Conservation (phyloP, 2,888 invertebrate genomes). For the Criorhina ranunculi region DNA sequence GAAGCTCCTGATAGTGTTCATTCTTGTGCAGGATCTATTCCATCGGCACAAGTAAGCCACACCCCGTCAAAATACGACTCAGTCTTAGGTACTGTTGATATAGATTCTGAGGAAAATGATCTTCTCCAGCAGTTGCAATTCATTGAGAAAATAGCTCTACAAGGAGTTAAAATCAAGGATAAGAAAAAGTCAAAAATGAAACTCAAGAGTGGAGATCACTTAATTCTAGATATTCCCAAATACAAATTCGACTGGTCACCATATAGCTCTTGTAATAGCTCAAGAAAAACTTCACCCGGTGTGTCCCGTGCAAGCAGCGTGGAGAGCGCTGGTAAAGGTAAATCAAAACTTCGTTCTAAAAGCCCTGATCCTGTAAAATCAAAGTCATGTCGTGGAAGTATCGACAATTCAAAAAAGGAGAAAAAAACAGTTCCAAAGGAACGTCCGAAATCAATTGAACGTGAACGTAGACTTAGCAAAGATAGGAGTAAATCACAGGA, state of each 20-base stretch:
- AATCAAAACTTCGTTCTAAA: conserved; percentile 79
- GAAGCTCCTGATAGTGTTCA: conserved; percentile 85
- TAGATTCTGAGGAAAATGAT: conserved; percentile 87
- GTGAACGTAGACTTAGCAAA: conserved; percentile 84
- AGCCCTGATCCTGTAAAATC: conserved; percentile 80
- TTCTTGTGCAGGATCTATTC: conserved; percentile 84
- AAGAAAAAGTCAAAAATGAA: conserved; percentile 84
- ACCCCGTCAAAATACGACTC: conserved; percentile 82
- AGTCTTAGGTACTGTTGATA: conserved; percentile 84
- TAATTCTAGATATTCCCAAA: conserved; percentile 84
- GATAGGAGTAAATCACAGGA: conserved; percentile 90
- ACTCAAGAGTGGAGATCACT: conserved; percentile 83
- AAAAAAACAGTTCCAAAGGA: conserved; percentile 87
- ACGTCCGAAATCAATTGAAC: conserved; percentile 89
- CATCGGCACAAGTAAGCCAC: conserved; percentile 82
- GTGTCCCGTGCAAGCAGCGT: conserved; percentile 84
- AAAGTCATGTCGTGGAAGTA: conserved; percentile 84
- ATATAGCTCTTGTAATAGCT: conserved; percentile 84
- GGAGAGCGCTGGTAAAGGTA: conserved; percentile 83
- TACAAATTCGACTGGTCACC: conserved; percentile 84
- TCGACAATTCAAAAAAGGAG: conserved; percentile 79
- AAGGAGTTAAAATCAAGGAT: conserved; percentile 84
- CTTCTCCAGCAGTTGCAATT: conserved; percentile 86
- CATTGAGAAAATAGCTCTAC: conserved; percentile 84
- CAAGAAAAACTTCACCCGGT: conserved; percentile 84